Evolutionary conservation across 2,113 vertebrate genomes (phyloP).

Genomic region (Mungos mungo): DNA sequence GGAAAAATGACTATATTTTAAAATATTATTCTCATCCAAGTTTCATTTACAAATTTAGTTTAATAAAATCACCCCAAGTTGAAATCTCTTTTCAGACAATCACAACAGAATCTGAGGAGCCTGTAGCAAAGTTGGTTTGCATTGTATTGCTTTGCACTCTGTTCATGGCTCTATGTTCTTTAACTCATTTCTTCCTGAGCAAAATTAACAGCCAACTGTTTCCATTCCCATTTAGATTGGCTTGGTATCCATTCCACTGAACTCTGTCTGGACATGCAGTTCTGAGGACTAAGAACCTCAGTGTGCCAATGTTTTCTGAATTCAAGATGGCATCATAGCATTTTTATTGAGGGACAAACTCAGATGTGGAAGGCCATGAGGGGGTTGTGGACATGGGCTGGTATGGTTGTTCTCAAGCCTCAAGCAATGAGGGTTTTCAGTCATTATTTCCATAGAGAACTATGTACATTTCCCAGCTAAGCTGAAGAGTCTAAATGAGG

Average conservation of each 20-base stretch:
- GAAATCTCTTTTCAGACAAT: background rate
- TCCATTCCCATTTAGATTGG: background rate
- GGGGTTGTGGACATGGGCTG: background rate
- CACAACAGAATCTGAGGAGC: background rate
- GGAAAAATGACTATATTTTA: background rate
- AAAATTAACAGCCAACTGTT: background rate
- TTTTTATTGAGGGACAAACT: background rate
- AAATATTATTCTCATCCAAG: background rate
- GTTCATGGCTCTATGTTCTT: background rate
- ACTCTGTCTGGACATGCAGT: background rate
- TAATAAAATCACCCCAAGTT: background rate
- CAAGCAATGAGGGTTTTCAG: background rate
- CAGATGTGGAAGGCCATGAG: background rate
- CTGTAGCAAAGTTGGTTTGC: background rate
- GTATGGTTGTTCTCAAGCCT: background rate
- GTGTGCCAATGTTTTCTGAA: background rate
- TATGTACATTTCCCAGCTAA: background rate
- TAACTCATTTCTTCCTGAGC: background rate
- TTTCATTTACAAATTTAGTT: slow-evolving; percentile 2
- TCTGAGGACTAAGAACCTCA: background rate
- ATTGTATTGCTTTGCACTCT: background rate
- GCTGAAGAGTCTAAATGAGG: background rate
- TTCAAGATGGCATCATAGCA: background rate
- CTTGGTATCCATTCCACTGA: background rate
- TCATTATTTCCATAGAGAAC: background rate